Conservation (phyloP, 2,797 vertebrate species). For the Gadopsis marmoratus region DNA sequence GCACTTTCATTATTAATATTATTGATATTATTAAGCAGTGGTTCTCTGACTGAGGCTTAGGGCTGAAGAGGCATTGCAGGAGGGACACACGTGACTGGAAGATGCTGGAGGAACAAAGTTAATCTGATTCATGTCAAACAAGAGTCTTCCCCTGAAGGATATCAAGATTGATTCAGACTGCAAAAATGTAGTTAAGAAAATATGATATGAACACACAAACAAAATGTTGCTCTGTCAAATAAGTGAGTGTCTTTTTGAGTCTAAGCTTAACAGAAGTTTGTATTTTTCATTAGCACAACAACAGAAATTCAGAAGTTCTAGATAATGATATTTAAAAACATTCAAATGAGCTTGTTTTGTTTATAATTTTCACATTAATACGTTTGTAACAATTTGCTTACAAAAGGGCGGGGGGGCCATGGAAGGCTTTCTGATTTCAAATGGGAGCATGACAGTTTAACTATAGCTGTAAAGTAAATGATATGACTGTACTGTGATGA, state of each 20-base stretch:
- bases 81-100: background rate
- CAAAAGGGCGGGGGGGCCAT: background rate
- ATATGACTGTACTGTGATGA: no score
- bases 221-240: no score
- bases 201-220: no score
- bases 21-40: constrained; percentile 10
- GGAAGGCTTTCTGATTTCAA: background rate
- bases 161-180: background rate
- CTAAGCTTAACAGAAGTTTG: background rate
- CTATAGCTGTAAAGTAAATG: no score
- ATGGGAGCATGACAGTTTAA: background rate
- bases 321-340: background rate
- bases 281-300: background rate
- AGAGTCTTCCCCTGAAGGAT: background rate
- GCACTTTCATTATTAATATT: constrained; percentile 17
- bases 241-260: no score
- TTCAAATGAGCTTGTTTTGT: background rate
- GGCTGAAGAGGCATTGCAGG: background rate
- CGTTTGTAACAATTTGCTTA: background rate
- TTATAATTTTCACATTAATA: no score
- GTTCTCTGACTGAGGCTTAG: constrained; percentile 1
- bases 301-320: no score
- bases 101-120: background rate
- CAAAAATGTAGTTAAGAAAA: background rate
- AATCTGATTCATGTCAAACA: background rate